Evolutionary conservation across 2,797 vertebrate species (phyloP), one percentile per base, ranked within the genome.

Genomic region (Spinibarbus caldwelli): DNA sequence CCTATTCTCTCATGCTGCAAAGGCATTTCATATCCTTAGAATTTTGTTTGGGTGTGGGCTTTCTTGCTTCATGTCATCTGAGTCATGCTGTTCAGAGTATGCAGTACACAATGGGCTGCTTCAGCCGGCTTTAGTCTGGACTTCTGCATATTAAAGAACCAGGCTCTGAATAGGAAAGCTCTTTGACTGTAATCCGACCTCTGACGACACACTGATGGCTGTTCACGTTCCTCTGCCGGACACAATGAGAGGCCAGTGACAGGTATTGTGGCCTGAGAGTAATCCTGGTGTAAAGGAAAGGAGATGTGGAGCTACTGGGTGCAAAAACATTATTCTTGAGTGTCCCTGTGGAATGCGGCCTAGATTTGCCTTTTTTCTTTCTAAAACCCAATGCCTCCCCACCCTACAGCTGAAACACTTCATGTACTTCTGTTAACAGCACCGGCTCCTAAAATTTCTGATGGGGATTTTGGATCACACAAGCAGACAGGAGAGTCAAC

Each of bases 161-260:
- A n/a, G 72, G n/a, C 67, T 70, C 5, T 86, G 87, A 85, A 84
- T 86, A 78, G 84, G 64, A 72, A 79, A 71, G 45, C 78, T 80
- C 84, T 70, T 54, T 67, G 80, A 87, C 75, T 78, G 84, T 86
- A 90, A 87, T 88, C 83, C 66, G 75, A 88, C 73, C 87, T 87
- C 59, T 72, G 80, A 88, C 71, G 59, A 84, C 86, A 85, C n/a
- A 41, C 83, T 38, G 73, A 79, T 87, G 87, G 73, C 83, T 57
- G 64, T 86, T 88, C 83, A 77, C 45, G 52, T 86, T 88, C 71
- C 52, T 82, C 72, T 67, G n/a, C 86, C 41, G 14, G 62, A 52
- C 67, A 89, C 88, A 90, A 87, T 87, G 68, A 57, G 38, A 84
- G 79, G 82, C 80, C 86, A 86, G 62, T 86, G 87, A 88, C 86